Conservation (phyloP, 2,797 vertebrate genomes). For the Rhyacichthys aspro region DNA sequence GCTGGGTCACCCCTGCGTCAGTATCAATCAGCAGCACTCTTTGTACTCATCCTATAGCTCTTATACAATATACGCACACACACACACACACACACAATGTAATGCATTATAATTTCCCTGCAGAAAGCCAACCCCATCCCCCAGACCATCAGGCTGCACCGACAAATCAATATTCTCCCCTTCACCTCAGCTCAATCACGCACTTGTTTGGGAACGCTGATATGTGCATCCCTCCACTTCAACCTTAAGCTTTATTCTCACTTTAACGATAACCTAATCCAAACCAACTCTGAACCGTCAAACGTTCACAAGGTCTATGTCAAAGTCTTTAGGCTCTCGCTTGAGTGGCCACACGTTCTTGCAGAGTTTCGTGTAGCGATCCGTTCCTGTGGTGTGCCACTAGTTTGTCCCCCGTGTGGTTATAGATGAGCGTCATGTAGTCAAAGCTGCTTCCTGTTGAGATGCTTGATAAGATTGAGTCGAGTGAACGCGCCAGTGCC, state of each 20-base stretch:
- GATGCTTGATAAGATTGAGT: slow-evolving; percentile 23
- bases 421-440: slow-evolving; percentile 34
- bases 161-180: slow-evolving; percentile 57
- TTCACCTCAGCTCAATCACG: slow-evolving; percentile 39
- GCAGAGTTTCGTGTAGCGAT: slow-evolving; percentile 6
- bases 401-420: slow-evolving; percentile 17
- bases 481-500: slow-evolving; percentile 4
- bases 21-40: slow-evolving; percentile 32
- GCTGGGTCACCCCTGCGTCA: slow-evolving; percentile 30
- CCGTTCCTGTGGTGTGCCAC: slow-evolving; percentile 12
- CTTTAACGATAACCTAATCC: background rate
- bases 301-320: background rate
- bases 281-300: background rate
- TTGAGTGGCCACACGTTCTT: background rate
- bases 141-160: slow-evolving; percentile 12
- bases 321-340: background rate
- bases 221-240: background rate
- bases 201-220: slow-evolving; percentile 2
- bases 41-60: background rate
- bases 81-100: slow-evolving; percentile 9
- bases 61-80: slow-evolving; percentile 1
- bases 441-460: slow-evolving; percentile 36
- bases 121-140: slow-evolving; percentile 22
- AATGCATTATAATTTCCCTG: slow-evolving; percentile 47
- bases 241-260: background rate